A percentile compares a stretch with the other conserved stretches of the same genome.
phyloP scores from a whole-genome alignment of 2,113 vertebrate genomes.

The Rhinopomastus cyanomelas region DNA sequence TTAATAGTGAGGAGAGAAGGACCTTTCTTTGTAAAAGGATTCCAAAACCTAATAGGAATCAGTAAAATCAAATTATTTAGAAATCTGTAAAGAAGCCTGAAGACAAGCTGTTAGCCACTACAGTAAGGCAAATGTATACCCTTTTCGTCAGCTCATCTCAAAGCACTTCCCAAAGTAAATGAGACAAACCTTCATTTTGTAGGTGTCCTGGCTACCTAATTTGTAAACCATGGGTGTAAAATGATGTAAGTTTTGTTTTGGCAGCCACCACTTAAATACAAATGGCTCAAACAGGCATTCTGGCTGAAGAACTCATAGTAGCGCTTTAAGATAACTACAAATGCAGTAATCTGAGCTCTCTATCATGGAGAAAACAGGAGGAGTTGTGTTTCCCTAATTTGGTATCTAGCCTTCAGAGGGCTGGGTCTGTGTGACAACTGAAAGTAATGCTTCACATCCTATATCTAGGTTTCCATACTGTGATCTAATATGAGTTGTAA shows the following conservation, averaged over 20 bases:
- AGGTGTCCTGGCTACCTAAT: background rate
- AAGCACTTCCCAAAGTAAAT: background rate
- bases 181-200: background rate
- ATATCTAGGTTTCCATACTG: background rate
- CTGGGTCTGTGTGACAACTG: background rate
- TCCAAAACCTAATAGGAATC: background rate
- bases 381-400: background rate
- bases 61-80: background rate
- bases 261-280: background rate
- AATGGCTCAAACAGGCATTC: background rate
- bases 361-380: background rate
- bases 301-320: background rate
- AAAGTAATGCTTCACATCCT: background rate
- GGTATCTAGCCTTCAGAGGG: background rate
- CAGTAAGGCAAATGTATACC: background rate
- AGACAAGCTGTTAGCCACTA: background rate
- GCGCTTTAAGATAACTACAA: background rate
- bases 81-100: background rate
- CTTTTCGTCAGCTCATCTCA: background rate
- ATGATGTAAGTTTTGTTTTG: conserved; percentile 35
- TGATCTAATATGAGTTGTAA: background rate
- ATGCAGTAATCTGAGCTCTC: background rate
- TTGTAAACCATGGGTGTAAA: conserved; percentile 15
- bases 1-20: background rate
- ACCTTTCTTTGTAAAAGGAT: background rate